Conservation (phyloP, 2,888 invertebrate genomes). For the Byasa hedistus region DNA sequence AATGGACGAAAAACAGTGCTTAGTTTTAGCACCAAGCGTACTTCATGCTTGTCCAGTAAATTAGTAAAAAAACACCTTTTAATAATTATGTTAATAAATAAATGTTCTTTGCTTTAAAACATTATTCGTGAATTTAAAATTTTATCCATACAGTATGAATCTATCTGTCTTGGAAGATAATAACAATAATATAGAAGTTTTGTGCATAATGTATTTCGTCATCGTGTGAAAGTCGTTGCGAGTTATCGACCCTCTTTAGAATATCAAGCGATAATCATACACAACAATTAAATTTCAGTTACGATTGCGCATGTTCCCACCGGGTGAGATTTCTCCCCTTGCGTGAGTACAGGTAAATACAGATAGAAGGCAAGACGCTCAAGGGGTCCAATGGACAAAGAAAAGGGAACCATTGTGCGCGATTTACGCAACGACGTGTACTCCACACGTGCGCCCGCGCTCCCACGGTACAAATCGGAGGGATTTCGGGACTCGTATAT, state of each 20-base stretch:
- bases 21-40: too few species aligned
- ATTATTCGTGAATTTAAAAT: too few species aligned
- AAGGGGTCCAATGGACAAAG: constrained; percentile 70
- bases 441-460: constrained; percentile 65
- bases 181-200: constrained; percentile 9
- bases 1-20: too few species aligned
- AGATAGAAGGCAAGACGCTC: constrained; percentile 72
- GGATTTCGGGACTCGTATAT: constrained; percentile 62
- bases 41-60: too few species aligned
- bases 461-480: constrained; percentile 68
- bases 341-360: constrained; percentile 65
- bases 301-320: constrained; percentile 70
- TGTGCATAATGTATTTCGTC: constrained; percentile 40
- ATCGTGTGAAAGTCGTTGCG: constrained; percentile 68
- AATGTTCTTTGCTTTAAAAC: too few species aligned
- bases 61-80: too few species aligned
- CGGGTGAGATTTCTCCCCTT: constrained; percentile 72
- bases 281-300: constrained; percentile 70
- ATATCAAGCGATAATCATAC: constrained; percentile 58
- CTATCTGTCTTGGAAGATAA: constrained; percentile 4
- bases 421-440: constrained; percentile 61
- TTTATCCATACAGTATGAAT: too few species aligned
- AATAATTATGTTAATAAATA: too few species aligned
- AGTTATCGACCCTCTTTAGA: constrained; percentile 58
- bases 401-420: constrained; percentile 70